Evolutionary conservation across 2,113 vertebrate species (phyloP).

Genomic region (Arvicanthis niloticus): DNA sequence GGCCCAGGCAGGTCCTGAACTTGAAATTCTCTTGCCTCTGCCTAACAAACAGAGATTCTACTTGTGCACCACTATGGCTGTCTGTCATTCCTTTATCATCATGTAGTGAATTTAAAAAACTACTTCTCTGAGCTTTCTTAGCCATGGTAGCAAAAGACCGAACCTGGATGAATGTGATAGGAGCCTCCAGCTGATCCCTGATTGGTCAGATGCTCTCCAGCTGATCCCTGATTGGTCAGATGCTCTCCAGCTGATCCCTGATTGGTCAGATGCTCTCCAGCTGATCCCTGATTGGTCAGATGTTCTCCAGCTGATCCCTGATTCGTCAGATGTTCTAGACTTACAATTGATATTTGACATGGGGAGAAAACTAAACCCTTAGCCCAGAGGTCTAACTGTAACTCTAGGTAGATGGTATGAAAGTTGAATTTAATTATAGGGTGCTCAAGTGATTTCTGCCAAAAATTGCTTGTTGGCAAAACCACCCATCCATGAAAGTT

Average conservation of each 20-base stretch:
- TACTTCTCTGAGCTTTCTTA: neutral
- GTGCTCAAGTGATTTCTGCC: neutral
- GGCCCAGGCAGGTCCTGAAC: neutral
- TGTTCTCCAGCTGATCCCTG: neutral
- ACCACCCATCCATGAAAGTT: neutral
- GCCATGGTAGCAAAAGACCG: neutral
- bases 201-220: neutral
- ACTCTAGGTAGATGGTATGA: neutral
- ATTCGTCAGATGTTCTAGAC: neutral
- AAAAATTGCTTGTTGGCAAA: neutral
- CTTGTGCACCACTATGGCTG: no score
- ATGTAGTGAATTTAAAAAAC: neutral
- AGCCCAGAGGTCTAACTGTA: neutral
- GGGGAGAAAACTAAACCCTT: neutral
- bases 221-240: neutral
- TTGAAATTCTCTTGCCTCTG: neutral
- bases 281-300: neutral
- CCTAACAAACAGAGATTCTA: neutral
- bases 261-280: neutral
- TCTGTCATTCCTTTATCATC: neutral
- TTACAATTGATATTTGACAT: neutral
- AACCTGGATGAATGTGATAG: neutral
- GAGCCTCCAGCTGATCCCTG: neutral
- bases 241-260: neutral
- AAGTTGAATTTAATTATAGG: neutral